Evolutionary conservation across 2,888 invertebrate species (phyloP).

Genomic region (Uloborus plumipes): DNA sequence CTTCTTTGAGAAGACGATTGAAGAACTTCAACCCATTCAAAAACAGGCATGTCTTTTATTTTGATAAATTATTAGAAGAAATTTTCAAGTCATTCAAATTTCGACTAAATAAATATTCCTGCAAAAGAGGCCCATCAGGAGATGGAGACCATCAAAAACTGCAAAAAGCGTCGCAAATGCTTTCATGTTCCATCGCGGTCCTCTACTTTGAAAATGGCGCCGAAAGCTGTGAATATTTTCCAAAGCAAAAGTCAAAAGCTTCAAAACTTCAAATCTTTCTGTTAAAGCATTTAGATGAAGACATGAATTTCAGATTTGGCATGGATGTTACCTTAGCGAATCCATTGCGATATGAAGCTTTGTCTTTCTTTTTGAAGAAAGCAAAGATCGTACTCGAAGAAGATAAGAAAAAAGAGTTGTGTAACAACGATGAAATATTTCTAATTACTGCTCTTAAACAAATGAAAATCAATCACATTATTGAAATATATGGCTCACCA

Average conservation of each 20-base stretch:
- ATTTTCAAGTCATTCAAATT: background rate
- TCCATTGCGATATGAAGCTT: background rate
- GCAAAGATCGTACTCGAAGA: background rate
- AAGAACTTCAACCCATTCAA: background rate
- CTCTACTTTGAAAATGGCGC: background rate
- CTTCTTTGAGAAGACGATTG: background rate
- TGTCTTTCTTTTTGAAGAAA: slow-evolving; percentile 3
- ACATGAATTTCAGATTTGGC: background rate
- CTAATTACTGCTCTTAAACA: background rate
- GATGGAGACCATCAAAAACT: background rate
- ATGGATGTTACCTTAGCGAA: background rate
- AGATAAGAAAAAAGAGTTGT: background rate
- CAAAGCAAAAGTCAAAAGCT: too few species aligned
- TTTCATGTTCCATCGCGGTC: background rate
- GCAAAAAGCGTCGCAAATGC: background rate
- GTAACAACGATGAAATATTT: background rate
- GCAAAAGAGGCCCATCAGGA: background rate
- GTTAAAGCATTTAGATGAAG: background rate
- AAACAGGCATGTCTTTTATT: background rate
- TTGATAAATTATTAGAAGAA: background rate
- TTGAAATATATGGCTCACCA: background rate
- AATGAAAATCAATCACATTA: background rate
- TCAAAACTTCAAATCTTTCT: background rate
- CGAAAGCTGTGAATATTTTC: background rate
- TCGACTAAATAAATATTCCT: background rate